Conservation (phyloP, 2,797 vertebrate genomes). For the Betta splendens region DNA sequence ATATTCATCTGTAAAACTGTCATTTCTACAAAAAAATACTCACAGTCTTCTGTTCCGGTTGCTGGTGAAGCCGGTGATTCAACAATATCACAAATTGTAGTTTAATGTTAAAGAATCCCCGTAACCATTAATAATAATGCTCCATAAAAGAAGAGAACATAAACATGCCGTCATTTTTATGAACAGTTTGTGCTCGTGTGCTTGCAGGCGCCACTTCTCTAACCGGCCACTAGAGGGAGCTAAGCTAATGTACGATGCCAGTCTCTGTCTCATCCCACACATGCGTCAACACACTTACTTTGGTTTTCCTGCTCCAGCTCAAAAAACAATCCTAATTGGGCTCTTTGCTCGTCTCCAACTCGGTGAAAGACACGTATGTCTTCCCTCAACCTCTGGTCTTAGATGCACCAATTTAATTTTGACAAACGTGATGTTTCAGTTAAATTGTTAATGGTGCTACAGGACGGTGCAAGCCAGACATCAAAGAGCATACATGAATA, state of each 20-base stretch:
- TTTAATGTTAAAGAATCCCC: too few species aligned
- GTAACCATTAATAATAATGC: too few species aligned
- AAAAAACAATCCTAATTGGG: slow-evolving; percentile 84
- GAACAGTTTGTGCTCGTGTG: not conserved
- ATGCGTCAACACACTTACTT: slow-evolving; percentile 44
- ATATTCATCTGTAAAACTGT: too few species aligned
- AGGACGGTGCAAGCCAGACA: slow-evolving; percentile 73
- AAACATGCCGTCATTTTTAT: not conserved
- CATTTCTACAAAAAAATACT: too few species aligned
- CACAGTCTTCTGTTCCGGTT: too few species aligned
- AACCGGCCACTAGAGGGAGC: slow-evolving; percentile 92
- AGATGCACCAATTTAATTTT: slow-evolving; percentile 78
- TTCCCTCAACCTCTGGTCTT: slow-evolving; percentile 61
- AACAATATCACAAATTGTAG: too few species aligned
- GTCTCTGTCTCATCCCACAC: slow-evolving; percentile 25
- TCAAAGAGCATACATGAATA: slow-evolving; percentile 85
- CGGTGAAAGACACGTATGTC: slow-evolving; percentile 50
- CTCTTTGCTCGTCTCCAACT: slow-evolving; percentile 62
- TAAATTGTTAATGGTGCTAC: slow-evolving; percentile 82
- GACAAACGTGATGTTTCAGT: slow-evolving; percentile 83
- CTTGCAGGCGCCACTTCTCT: slow-evolving; percentile 7
- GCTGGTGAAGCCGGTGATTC: too few species aligned
- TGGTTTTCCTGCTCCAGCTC: slow-evolving; percentile 77
- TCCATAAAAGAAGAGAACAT: not conserved
- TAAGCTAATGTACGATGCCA: slow-evolving; percentile 88